Percentiles rank a stretch among this genome's conserved stretches.
phyloP scores from a whole-genome alignment of 2,113 vertebrate genomes.

The Merops nubicus region DNA sequence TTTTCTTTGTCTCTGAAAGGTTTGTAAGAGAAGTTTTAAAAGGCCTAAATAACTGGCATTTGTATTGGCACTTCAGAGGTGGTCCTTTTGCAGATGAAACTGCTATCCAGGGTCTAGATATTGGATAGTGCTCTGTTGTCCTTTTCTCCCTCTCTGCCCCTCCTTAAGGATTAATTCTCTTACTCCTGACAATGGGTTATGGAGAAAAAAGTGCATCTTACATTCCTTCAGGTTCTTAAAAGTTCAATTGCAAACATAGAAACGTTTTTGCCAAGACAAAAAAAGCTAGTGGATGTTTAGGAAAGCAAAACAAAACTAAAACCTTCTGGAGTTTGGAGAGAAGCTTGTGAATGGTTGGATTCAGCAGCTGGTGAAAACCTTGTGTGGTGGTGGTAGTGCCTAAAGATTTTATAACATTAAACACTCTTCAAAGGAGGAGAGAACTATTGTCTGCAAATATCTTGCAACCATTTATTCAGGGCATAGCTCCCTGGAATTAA shows the following conservation, averaged over 20 bases:
- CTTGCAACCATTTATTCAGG: neutral
- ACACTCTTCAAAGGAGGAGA: fast-evolving
- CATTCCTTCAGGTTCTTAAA: neutral
- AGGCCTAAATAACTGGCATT: neutral
- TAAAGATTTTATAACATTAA: neutral
- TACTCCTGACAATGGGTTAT: too few relatives aligned
- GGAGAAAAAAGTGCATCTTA: neutral
- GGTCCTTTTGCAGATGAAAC: neutral
- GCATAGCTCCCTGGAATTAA: neutral
- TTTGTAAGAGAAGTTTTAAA: neutral
- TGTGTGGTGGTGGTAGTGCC: neutral
- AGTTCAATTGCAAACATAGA: neutral
- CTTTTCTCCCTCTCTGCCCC: too few relatives aligned
- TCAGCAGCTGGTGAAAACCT: neutral
- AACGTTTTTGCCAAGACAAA: neutral
- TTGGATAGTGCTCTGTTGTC: neutral
- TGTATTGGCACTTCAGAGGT: neutral
- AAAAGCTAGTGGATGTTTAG: neutral
- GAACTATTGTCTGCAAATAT: neutral
- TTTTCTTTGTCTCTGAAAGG: neutral
- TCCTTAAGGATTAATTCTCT: too few relatives aligned
- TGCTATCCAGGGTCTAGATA: neutral
- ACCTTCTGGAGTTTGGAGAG: neutral
- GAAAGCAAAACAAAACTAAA: neutral
- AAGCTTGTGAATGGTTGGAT: neutral